These are phyloP conservation scores for Bombus turneri DNA, from an alignment of 1,140 invertebrate species.

Conservation along the genomic window DNA sequence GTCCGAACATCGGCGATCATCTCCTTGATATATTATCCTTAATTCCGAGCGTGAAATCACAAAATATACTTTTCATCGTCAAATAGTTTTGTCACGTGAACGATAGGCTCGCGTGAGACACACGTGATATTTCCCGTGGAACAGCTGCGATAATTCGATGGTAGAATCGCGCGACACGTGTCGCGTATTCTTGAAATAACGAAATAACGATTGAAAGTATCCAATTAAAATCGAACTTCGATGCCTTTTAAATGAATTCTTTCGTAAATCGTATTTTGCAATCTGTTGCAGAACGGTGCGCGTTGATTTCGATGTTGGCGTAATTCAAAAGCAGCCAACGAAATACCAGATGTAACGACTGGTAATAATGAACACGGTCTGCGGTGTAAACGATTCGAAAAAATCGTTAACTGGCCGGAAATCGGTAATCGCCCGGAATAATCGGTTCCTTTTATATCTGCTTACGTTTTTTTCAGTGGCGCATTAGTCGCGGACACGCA, in stretches of 20 bases:
- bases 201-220: not conserved
- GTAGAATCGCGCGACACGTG: not conserved
- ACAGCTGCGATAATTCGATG: slow-evolving; percentile 19
- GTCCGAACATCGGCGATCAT: slow-evolving; percentile 28
- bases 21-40: slow-evolving; percentile 53
- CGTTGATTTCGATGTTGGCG: slow-evolving; percentile 68
- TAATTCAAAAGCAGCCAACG: slow-evolving; percentile 71
- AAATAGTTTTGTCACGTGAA: slow-evolving; percentile 6
- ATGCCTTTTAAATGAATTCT: not conserved
- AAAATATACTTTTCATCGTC: slow-evolving; percentile 26
- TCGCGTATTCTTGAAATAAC: not conserved
- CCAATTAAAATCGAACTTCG: not conserved
- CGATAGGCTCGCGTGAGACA: slow-evolving; percentile 2
- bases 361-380: slow-evolving; percentile 55
- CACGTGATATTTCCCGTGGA: not conserved
- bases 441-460: slow-evolving; percentile 75
- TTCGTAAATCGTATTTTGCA: not conserved
- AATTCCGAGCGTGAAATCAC: slow-evolving; percentile 64
- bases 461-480: slow-evolving; percentile 69
- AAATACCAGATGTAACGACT: slow-evolving; percentile 70
- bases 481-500: slow-evolving; percentile 24
- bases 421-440: slow-evolving; percentile 79
- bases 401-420: slow-evolving; percentile 79
- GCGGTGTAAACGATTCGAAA: slow-evolving; percentile 75
- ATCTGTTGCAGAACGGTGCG: not conserved